Evolutionary conservation across 2,797 vertebrate genomes (phyloP), one percentile per base, ranked within the genome.

Genomic region (Ciconia nigra): DNA sequence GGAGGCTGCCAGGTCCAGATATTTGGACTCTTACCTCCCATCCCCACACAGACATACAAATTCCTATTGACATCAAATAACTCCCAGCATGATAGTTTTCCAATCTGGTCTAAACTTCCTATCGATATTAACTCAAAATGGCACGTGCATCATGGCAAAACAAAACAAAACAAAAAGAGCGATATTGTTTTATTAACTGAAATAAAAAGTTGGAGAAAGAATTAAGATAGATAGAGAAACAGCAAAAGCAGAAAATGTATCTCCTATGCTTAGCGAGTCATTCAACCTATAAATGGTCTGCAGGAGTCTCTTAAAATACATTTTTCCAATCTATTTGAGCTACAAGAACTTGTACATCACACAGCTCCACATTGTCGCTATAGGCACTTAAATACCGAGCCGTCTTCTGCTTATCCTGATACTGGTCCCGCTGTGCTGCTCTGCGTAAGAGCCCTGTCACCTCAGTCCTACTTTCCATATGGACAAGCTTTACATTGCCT

Each of bases 141-240:
- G 4, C 0, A 0, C 1, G 0, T 33, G 3, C 15, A 46, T 74
- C 29, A 7, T 0, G 0, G 35, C 41, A 70, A 57, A 82, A 76
- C 33, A 31, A n/a, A 13, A 21, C 3, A 35, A 24, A 15, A n/a
- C n/a, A n/a, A 17, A 9, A 21, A 58, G 8, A 2, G 11, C 2
- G 1, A 18, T 73, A 25, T 44, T 14, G 1, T 21, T 62, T 90
- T 70, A 66, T 39, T 77, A 73, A 67, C 11, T 29, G 26, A 78
- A 92, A 70, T 15, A 46, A 83, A 73, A 89, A 4, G 4, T 80
- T 1, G 5, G 52, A 29, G 44, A 54, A 85, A 72, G 11, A 88
- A 81, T 57, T 49, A 52, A 2, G 1, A 14, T 62, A 2, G 1
- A 14, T 62, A 70, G 85, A 72, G 61, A 55, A 93, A 62, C 2